Evolutionary conservation across 2,113 vertebrate genomes (phyloP), one percentile per base, ranked within the genome.

Genomic region (cat (Felis catus)): DNA sequence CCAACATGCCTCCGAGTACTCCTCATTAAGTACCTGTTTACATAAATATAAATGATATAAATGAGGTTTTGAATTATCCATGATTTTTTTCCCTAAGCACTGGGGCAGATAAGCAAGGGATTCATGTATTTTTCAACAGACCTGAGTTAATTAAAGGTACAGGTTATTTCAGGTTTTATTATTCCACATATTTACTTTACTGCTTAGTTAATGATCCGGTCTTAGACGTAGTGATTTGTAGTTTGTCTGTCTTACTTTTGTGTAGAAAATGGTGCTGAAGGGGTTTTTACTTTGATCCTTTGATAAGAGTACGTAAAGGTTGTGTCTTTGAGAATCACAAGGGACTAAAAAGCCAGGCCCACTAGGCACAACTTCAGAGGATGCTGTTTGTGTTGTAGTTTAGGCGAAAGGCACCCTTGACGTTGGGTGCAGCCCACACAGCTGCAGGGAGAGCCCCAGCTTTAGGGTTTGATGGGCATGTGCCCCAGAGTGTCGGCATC

Each of bases 341-440:
- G 45, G 79, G 23, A 29, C 13, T 58, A 5, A 76, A 65, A 74
- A 14, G 6, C 12, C 14, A 1, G 63, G 33, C 18, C 41, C 0
- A 0, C 19, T 13, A 10, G 4, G 29, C 13, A 10, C 21, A 41
- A 7, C 9, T 23, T 29, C 36, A 23, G 53, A 33, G 58, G 27
- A 2, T 7, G 63, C 15, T 12, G 21, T 18, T 61, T 11, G 5
- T 15, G 1, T 0, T 18, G 13, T 3, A 12, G 61, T 16, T 31
- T 12, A 3, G 29, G 55, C 41, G 83, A n/a, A 4, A 16, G 41
- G 61, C 25, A 3, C 41, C 0, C 33, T 33, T 12, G 31, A 13
- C 36, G 29, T 29, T 29, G 53, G 33, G 89, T 58, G 39, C 21
- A 53, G 29, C 73, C n/a, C 3, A 2, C 14, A 61, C 18, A 29